Percentiles rank a stretch among this genome's conserved stretches.
phyloP scores from a whole-genome alignment of 2,888 invertebrate genomes.

The Syrista parreyssii region DNA sequence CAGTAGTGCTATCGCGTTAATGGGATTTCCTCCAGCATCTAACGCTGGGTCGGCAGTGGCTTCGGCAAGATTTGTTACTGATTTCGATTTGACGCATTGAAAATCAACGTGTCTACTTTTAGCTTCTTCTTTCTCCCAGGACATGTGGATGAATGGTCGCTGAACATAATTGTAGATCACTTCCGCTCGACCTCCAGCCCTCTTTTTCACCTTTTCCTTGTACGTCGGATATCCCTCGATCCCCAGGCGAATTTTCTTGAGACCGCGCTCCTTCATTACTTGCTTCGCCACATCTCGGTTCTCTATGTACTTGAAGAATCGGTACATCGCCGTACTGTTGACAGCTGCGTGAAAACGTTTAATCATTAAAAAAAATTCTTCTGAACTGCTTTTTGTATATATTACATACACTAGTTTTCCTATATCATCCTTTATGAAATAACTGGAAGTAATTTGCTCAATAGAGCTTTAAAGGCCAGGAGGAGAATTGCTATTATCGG shows the following conservation, averaged over 20 bases:
- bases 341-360: constrained; percentile 74
- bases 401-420: not conserved
- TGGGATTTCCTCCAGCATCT: constrained; percentile 72
- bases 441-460: too few species aligned
- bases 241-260: constrained; percentile 98
- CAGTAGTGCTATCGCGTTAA: constrained; percentile 58
- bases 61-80: constrained; percentile 95
- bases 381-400: not conserved
- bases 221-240: constrained; percentile 99
- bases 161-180: constrained; percentile 99
- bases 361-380: not conserved
- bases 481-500: too few species aligned
- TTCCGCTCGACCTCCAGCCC: constrained; percentile 95
- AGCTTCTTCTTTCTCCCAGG: constrained; percentile 99
- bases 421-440: too few species aligned
- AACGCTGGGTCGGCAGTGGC: constrained; percentile 91
- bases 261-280: constrained; percentile 97
- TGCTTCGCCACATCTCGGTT: constrained; percentile 99
- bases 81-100: constrained; percentile 98
- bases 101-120: constrained; percentile 99
- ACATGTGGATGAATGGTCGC: constrained; percentile 98
- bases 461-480: too few species aligned
- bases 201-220: constrained; percentile 97
- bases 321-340: constrained; percentile 93
- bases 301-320: constrained; percentile 99